These are phyloP conservation scores for Pangasius krempfi DNA, from an alignment of 2,797 vertebrate species.

Conservation along the genomic window DNA sequence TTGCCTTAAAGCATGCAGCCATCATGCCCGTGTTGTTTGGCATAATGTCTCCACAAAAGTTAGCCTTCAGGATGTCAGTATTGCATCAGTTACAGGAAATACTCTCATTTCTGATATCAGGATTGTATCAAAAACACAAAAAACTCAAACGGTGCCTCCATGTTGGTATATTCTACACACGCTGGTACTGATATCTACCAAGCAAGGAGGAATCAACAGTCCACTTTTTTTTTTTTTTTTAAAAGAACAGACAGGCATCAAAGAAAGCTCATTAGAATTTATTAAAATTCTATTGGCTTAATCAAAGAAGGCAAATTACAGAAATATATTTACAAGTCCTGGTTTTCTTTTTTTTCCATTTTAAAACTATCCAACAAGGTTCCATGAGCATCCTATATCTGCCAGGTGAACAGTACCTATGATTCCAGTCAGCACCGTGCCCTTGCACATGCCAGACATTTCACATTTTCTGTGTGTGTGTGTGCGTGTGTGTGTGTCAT, in stretches of 20 bases:
- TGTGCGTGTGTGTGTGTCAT: neutral
- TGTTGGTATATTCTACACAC: neutral
- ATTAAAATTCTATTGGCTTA: slow-evolving; percentile 80
- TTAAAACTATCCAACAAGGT: slow-evolving; percentile 73
- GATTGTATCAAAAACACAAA: neutral
- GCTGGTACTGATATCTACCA: neutral
- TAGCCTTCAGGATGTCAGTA: neutral
- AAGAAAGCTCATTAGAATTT: slow-evolving; percentile 79
- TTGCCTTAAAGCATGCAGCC: neutral
- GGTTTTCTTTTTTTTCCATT: slow-evolving; percentile 60
- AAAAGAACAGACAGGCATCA: slow-evolving; percentile 13
- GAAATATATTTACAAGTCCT: slow-evolving; percentile 80
- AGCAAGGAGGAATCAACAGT: neutral
- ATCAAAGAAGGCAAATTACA: slow-evolving; percentile 79
- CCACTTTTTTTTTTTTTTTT: neutral
- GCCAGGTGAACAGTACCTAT: slow-evolving; percentile 59
- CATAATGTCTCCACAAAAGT: neutral
- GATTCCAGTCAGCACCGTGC: slow-evolving; percentile 60
- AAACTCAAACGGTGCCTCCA: neutral
- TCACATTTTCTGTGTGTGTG: slow-evolving; percentile 31
- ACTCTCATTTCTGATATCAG: neutral
- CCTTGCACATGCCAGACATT: slow-evolving; percentile 34
- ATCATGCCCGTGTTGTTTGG: neutral
- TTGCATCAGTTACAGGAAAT: neutral
- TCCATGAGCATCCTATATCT: slow-evolving; percentile 55